Evolutionary conservation across 1,140 invertebrate genomes (phyloP).

Genomic region (Andrena cerasifolii): DNA sequence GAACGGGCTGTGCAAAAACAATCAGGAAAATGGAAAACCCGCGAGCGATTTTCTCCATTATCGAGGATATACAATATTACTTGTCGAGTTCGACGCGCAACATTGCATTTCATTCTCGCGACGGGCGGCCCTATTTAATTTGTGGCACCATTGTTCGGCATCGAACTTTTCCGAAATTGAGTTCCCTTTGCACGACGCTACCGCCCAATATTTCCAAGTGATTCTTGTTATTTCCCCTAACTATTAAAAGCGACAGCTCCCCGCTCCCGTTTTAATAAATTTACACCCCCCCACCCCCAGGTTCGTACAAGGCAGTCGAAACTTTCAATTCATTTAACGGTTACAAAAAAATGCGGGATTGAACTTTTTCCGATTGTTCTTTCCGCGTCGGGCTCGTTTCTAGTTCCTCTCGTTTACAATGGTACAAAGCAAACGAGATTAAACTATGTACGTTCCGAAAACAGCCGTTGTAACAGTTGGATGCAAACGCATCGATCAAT

Average conservation of each 20-base stretch:
- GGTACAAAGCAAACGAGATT: not conserved
- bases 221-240: not conserved
- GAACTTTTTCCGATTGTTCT: not conserved
- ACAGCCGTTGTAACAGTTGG: not conserved
- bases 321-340: not conserved
- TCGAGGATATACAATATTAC: conserved; percentile 35
- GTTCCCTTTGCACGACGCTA: not conserved
- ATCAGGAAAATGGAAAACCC: conserved; percentile 40
- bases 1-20: conserved; percentile 25
- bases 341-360: not conserved
- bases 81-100: not conserved
- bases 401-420: not conserved
- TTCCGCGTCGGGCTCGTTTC: not conserved
- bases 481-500: no score
- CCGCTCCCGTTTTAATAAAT: not conserved
- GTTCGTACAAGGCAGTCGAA: not conserved
- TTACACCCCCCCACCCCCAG: not conserved
- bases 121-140: conserved; percentile 40
- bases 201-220: not conserved
- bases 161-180: conserved; percentile 19
- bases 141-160: conserved; percentile 22
- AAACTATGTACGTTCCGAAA: not conserved
- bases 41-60: conserved; percentile 48
- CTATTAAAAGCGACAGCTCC: not conserved
- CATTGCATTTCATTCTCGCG: conserved; percentile 19